Evolutionary conservation across 2,888 invertebrate species (phyloP).

Genomic region (Pachymerium ferrugineum): DNA sequence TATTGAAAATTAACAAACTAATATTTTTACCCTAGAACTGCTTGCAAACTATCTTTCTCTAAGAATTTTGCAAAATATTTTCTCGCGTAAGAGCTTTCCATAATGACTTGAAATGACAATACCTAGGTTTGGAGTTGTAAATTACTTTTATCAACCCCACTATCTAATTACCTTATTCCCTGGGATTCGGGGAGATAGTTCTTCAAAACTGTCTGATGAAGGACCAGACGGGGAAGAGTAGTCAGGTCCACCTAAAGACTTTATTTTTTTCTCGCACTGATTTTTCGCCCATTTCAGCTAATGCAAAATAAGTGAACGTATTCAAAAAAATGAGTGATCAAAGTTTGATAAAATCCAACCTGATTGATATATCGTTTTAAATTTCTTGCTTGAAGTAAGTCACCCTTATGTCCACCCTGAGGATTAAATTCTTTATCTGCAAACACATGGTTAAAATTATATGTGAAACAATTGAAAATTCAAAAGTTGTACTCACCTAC

Average conservation of each 20-base stretch:
- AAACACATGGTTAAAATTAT: slow-evolving; percentile 3
- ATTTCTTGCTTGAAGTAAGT: slow-evolving; percentile 68
- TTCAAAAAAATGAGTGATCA: not conserved
- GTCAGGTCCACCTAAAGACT: slow-evolving; percentile 70
- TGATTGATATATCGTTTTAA: slow-evolving; percentile 72
- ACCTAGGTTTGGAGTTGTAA: slow-evolving; percentile 51
- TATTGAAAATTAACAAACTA: not conserved
- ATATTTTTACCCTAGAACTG: slow-evolving; percentile 56
- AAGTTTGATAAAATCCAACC: slow-evolving; percentile 40
- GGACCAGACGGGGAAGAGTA: slow-evolving; percentile 40
- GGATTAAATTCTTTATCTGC: slow-evolving; percentile 56
- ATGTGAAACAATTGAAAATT: not conserved
- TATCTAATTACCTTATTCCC: slow-evolving; percentile 38
- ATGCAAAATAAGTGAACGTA: slow-evolving; percentile 43
- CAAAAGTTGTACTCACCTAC: slow-evolving; percentile 29
- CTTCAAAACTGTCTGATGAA: not conserved
- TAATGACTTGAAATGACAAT: slow-evolving; percentile 63
- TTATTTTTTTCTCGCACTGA: slow-evolving; percentile 71
- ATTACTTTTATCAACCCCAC: not conserved
- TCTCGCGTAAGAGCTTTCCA: slow-evolving; percentile 74
- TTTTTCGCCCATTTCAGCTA: slow-evolving; percentile 72
- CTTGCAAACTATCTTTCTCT: slow-evolving; percentile 74
- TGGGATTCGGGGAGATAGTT: slow-evolving; percentile 38
- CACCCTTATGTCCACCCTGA: slow-evolving; percentile 62
- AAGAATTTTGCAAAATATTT: slow-evolving; percentile 72